Evolutionary conservation across 2,888 invertebrate genomes (phyloP), one percentile per base, ranked within the genome.

Genomic region (Cosmia trapezina): DNA sequence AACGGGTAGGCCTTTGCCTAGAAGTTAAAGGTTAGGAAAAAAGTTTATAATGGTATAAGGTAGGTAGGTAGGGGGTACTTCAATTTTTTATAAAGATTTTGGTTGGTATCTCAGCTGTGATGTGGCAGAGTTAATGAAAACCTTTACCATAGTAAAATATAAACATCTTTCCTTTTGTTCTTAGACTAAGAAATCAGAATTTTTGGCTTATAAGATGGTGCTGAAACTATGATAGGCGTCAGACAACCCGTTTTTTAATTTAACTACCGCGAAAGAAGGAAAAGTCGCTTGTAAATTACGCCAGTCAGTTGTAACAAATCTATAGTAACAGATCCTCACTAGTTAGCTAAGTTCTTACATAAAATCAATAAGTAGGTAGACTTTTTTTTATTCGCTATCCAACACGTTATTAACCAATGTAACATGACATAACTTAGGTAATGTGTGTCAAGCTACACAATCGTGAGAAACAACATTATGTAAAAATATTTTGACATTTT

Each of bases 341-440:
- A 71, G 81, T 76, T 70, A 65, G 43, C 71, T 84, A 83, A 81
- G 87, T 89, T 87, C 79, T 86, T 86, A 86, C 84, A 89, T 92
- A 91, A 91, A 92, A 87, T 85, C 78, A 80, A 81, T 80, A 84
- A 71, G 87, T 78, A 85, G 87, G 89, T 89, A 87, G 88, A 83
- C 76, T 69, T 90, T 90, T 91, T 88, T 86, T 83, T 76, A 45
- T 22, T 68, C 45, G 67, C 67, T 81, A 79, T 87, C 82, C 81
- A 83, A 87, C 86, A 85, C 83, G 82, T 74, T 83, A 81, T 80
- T 80, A 85, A 83, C 84, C 81, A 86, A 78, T 83, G 81, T 88
- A 86, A 87, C 87, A 90, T 94, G 94, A 94, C 94, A 94, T 94
- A 94, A 93, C 86, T 91, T 91, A 78, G 80, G 85, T 86, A 89